Evolutionary conservation across 1,140 invertebrate genomes (phyloP).

Genomic region (Yoshiicerus persimilis): DNA sequence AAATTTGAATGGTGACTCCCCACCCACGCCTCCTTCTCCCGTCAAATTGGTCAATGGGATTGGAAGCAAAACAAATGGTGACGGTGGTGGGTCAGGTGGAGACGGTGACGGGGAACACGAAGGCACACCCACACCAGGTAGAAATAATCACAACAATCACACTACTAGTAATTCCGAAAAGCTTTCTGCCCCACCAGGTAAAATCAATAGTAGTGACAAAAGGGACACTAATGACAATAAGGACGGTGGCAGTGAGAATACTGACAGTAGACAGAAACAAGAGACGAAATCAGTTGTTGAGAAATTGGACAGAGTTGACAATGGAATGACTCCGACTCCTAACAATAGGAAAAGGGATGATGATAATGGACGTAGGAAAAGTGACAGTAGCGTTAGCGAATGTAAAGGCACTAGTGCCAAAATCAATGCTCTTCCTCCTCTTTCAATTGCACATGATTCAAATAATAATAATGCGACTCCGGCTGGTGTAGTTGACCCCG

Average conservation of each 20-base stretch:
- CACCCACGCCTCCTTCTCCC: slow-evolving; percentile 45
- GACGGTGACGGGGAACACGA: neutral
- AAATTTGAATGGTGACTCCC: slow-evolving; percentile 23
- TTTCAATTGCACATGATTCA: neutral
- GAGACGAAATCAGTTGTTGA: neutral
- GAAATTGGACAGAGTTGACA: neutral
- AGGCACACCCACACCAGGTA: neutral
- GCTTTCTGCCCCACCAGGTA: neutral
- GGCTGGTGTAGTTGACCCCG: slow-evolving; percentile 18
- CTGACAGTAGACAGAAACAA: neutral
- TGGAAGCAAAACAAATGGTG: slow-evolving; percentile 53
- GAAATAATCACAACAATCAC: neutral
- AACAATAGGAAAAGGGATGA: neutral
- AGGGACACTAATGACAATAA: neutral
- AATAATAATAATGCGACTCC: slow-evolving; percentile 46
- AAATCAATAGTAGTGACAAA: neutral
- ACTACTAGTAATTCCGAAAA: neutral
- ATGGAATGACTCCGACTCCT: neutral
- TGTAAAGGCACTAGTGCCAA: neutral
- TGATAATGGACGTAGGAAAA: neutral
- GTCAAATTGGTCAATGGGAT: slow-evolving; percentile 51
- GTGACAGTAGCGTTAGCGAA: neutral
- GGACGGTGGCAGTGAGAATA: neutral
- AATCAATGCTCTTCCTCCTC: neutral
- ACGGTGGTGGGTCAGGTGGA: neutral